Evolutionary conservation across 2,888 invertebrate species (phyloP).

Genomic region (Geophilus truncorum): DNA sequence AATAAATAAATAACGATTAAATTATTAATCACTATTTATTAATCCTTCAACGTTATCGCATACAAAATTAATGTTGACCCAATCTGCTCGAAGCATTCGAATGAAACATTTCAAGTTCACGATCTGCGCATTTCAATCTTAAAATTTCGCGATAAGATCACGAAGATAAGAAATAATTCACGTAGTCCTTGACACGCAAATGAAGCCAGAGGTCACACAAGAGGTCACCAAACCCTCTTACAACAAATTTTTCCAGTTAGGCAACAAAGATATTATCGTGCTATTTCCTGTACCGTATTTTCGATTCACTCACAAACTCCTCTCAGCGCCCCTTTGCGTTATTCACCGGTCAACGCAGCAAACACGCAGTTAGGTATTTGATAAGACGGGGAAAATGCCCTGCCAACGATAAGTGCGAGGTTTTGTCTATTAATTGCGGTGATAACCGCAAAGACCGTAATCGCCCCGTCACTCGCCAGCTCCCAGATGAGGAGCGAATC

Average conservation of each 20-base stretch:
- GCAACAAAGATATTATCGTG: neutral
- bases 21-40: too few relatives aligned
- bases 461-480: neutral
- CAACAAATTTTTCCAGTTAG: neutral
- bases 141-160: neutral
- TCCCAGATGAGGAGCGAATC: neutral
- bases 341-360: neutral
- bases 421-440: conserved; percentile 10
- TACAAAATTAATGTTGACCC: neutral
- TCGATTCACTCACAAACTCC: too few relatives aligned
- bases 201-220: neutral
- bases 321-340: too few relatives aligned
- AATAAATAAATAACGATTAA: too few relatives aligned
- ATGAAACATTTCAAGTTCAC: neutral
- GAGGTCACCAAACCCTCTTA: neutral
- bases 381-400: neutral
- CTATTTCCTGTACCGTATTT: neutral
- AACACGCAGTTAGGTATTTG: neutral
- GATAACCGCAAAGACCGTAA: neutral
- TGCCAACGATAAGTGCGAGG: neutral
- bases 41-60: neutral
- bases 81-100: neutral
- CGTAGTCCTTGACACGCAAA: neutral
- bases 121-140: neutral
- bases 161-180: neutral